phyloP scores from a whole-genome alignment of 2,113 vertebrate species.

The Carollia perspicillata region DNA sequence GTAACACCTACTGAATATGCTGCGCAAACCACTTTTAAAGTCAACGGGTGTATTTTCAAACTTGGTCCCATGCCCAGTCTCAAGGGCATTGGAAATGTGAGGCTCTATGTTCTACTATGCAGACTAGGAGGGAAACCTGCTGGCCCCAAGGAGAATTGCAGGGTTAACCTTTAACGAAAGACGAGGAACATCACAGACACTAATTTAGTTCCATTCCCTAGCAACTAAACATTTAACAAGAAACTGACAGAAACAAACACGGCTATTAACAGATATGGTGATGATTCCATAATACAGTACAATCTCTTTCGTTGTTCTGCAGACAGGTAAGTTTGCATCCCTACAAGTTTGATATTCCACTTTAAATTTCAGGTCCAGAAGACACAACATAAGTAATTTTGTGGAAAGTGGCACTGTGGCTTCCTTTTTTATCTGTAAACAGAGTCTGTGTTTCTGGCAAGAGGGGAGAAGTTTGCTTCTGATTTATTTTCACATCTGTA shows the following conservation, averaged over 20 bases:
- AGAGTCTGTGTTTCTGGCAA: background rate
- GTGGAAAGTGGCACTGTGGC: background rate
- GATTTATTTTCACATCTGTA: constrained; percentile 39
- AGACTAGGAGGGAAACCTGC: background rate
- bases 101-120: background rate
- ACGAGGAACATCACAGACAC: background rate
- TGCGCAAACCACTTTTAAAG: background rate
- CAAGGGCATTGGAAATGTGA: background rate
- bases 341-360: background rate
- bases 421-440: constrained; percentile 45
- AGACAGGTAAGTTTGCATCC: background rate
- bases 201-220: background rate
- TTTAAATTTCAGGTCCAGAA: background rate
- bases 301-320: background rate
- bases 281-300: background rate
- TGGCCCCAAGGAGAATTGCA: background rate
- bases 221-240: background rate
- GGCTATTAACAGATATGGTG: background rate
- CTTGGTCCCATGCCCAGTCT: background rate
- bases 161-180: background rate
- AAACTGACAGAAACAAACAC: constrained; percentile 19
- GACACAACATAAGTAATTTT: background rate
- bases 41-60: background rate
- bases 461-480: background rate
- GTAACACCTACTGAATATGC: background rate